phyloP scores from a whole-genome alignment of 2,797 vertebrate species.

The Tragelaphus oryx region DNA sequence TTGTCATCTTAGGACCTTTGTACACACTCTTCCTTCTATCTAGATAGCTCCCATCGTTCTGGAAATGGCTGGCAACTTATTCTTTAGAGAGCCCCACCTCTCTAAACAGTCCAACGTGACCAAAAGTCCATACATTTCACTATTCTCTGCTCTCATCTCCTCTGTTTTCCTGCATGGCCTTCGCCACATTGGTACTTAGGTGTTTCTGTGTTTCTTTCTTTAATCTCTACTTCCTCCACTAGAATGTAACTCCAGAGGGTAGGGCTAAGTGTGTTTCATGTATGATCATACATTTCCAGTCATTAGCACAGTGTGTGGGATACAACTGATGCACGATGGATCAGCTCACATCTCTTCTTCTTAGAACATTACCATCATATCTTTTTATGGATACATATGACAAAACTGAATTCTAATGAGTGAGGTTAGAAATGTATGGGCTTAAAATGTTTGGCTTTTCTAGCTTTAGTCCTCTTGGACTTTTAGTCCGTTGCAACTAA shows the following conservation, averaged over 20 bases:
- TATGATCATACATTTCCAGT: neutral
- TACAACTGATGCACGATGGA: neutral
- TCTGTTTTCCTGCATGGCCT: neutral
- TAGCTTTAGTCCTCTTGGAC: neutral
- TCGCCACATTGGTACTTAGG: neutral
- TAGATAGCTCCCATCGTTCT: neutral
- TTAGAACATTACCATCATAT: neutral
- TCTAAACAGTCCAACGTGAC: neutral
- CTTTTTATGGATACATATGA: neutral
- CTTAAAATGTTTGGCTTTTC: neutral
- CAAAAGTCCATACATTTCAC: fast-evolving
- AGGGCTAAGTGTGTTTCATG: neutral
- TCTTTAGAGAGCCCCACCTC: neutral
- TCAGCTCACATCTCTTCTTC: neutral
- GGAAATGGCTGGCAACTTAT: neutral
- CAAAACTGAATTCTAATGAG: neutral
- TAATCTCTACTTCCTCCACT: neutral
- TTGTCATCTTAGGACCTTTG: neutral
- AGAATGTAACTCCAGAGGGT: neutral
- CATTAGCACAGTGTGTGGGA: neutral
- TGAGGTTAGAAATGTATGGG: neutral
- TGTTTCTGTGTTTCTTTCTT: neutral
- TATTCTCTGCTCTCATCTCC: neutral
- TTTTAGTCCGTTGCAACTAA: neutral
- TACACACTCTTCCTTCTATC: neutral